Base-by-base conservation (phyloP, 2,888 invertebrate species). In the Hedya salicella region DNA sequence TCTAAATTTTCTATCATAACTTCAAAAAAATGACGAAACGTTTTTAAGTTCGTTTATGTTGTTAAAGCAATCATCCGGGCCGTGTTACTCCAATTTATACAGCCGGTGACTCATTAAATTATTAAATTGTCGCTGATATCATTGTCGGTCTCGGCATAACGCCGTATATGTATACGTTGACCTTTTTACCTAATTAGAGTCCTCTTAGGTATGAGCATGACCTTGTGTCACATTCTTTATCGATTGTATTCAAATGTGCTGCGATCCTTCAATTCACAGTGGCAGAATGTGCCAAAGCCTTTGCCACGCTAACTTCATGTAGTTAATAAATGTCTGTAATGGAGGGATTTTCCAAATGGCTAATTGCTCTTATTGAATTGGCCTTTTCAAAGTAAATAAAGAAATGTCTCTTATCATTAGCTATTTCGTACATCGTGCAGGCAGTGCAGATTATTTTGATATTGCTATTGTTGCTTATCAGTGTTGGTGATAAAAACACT, bases 121-220 rank as follows among this genome's bases (percentile, higher is more conserved):
- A 85, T 82, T 87, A 88, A 88, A 87, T 89, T 88, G 85, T 74
- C 73, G 81, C 82, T 87, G 85, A 87, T 89, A 89, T 87, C 86
- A 88, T 86, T 84, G 78, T 60, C 77, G 70, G 69, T 73, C 72
- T 73, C 73, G 72, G 64, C 76, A 74, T 81, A 80, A 78, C 76
- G 78, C 78, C 71, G 74, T 81, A 78, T 77, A 75, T 79, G 80
- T 82, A 73, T 76, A 71, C 73, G 73, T 69, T 77, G 81, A 79
- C 80, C 83, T 84, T 85, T 66, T 85, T 86, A 83, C 83, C 77
- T 80, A 83, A 85, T 83, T 85, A 82, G 72, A 78, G 72, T 74
- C 73, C 63, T 81, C 82, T 80, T 80, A 75, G 72, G 77, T 76
- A 78, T 54, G 77, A 78, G 73, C 67, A 48, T 78, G 84, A 83